Base-by-base conservation (phyloP, 1,140 invertebrate genomes). In the Bombyx mandarina region DNA sequence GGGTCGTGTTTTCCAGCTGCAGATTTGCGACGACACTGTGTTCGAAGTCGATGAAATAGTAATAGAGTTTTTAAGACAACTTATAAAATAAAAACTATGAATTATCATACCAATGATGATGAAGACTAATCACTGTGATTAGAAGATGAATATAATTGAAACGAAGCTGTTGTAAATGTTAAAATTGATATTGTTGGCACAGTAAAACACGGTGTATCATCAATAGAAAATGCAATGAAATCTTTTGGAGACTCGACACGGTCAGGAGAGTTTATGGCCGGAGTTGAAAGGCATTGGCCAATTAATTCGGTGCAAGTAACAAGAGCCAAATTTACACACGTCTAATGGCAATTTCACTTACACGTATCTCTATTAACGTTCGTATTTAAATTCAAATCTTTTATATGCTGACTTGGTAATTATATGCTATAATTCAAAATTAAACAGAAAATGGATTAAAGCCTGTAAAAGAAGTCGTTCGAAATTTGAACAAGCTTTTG, bases 241-340 rank as follows among this genome's bases (percentile, higher is more conserved):
- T 51, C 54, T 78, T 74, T 78, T 62, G 71, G 71, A 62, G 59
- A 65, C 63, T 71, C 66, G 71, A 71, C 66, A 79, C 73, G 77
- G 63, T 76, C 69, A 66, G 66, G 63, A 70, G 68, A 67, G 68
- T 76, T 79, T 76, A 80, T 72, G 69, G 65, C 68, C 58, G 59
- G 45, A 61, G 63, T 59, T 61, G 64, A 58, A 67, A 49, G 65
- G 73, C 70, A 69, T 69, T 66, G 73, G 64, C 68, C 70, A 76
- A 82, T 82, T 80, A 82, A 75, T 73, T 75, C 66, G 69, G 66
- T 71, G 71, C 75, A 60, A 71, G 64, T 71, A 75, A 75, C 73
- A 71, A 73, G 65, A 59, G 50, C 59, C 62, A 70, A 67, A 75
- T 80, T 77, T 80, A 78, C 73, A 66, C 52, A 55, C 61, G 48